phyloP scores from a whole-genome alignment of 2,888 invertebrate genomes.

The Epinotia nisella region DNA sequence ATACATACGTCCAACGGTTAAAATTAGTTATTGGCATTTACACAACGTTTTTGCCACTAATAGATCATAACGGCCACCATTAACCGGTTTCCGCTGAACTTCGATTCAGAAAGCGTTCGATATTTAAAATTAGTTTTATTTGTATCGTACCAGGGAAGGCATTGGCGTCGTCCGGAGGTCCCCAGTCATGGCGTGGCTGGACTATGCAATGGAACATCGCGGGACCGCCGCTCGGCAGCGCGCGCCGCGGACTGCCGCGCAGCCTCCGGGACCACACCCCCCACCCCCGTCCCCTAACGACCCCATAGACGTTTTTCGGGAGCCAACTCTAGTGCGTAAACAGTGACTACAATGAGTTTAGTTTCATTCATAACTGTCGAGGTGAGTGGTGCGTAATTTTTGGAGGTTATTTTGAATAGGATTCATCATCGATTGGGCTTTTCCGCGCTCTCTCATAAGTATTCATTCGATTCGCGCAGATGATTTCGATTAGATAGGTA shows the following conservation, averaged over 20 bases:
- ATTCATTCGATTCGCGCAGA: neutral
- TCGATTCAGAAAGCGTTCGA: neutral
- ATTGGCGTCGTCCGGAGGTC: constrained; percentile 88
- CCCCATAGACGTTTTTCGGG: constrained; percentile 43
- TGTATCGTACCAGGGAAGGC: constrained; percentile 88
- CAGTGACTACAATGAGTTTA: constrained; percentile 1
- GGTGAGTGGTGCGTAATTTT: constrained; percentile 11
- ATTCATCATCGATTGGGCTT: constrained; percentile 23
- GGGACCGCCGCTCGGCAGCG: constrained; percentile 39
- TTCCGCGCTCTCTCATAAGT: neutral
- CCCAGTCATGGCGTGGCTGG: constrained; percentile 91
- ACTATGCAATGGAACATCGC: constrained; percentile 93
- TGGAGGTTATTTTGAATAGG: constrained; percentile 29
- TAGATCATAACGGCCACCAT: constrained; percentile 51
- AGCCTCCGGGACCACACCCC: constrained; percentile 54
- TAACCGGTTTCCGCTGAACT: constrained; percentile 31
- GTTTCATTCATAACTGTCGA: constrained; percentile 32
- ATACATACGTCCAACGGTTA: constrained; percentile 55
- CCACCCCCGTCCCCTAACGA: constrained; percentile 47
- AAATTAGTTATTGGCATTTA: constrained; percentile 64
- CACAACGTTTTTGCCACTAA: constrained; percentile 54
- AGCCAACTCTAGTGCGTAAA: constrained; percentile 34
- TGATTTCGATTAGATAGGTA: neutral
- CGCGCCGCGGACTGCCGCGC: constrained; percentile 53
- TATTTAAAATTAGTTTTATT: constrained; percentile 9